Percentiles rank a stretch among this genome's conserved stretches.
These are phyloP conservation scores for Drosophila neotestacea DNA, from an alignment of 2,888 invertebrate genomes.

Conservation along the genomic window DNA sequence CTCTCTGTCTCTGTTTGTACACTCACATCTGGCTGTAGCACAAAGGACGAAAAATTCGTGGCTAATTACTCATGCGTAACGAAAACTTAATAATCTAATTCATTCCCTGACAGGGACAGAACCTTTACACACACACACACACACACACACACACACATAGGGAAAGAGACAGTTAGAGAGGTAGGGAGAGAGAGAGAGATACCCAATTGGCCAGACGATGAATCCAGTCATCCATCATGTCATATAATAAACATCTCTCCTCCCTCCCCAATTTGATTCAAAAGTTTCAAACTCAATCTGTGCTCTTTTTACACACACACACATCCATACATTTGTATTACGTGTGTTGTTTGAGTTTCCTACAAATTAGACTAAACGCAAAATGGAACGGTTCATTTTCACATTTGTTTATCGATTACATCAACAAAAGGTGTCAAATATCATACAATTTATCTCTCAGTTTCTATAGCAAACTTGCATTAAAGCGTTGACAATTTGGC, in stretches of 20 bases:
- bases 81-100: constrained; percentile 72
- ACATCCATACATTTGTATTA: not conserved
- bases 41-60: constrained; percentile 53
- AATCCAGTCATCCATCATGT: constrained; percentile 42
- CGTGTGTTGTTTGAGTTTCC: constrained; percentile 11
- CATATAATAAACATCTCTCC: constrained; percentile 26
- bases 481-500: not conserved
- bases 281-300: constrained; percentile 21
- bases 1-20: not conserved
- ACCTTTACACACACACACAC: not conserved
- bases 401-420: constrained; percentile 19
- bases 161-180: not conserved
- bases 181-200: not conserved
- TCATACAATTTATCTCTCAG: not conserved
- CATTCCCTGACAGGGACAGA: constrained; percentile 29
- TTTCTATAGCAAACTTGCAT: not conserved
- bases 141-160: constrained; percentile 6
- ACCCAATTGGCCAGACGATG: constrained; percentile 17
- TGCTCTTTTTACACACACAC: not conserved
- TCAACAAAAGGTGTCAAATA: constrained; percentile 14
- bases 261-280: constrained; percentile 13
- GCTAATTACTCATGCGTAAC: constrained; percentile 76
- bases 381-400: constrained; percentile 9
- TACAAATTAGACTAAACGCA: constrained; percentile 2
- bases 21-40: constrained; percentile 14